Evolutionary conservation across 2,797 vertebrate genomes (phyloP).

Genomic region (Brachyalestes nurse): DNA sequence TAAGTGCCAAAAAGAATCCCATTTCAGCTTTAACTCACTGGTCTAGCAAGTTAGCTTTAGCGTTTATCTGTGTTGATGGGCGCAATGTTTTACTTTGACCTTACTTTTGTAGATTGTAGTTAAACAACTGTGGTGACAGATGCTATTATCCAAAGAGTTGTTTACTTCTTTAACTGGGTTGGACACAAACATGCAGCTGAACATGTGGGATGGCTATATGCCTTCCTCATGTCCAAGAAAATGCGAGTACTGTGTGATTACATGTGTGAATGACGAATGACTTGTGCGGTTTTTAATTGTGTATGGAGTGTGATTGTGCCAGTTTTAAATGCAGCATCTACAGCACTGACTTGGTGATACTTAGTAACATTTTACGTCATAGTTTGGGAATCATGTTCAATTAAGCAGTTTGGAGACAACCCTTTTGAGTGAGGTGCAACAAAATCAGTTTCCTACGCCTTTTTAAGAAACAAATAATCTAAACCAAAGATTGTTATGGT

Average conservation of each 20-base stretch:
- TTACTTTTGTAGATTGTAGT: slow-evolving; percentile 72
- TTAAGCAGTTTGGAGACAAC: slow-evolving; percentile 57
- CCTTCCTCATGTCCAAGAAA: slow-evolving; percentile 60
- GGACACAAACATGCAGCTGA: slow-evolving; percentile 64
- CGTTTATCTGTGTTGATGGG: slow-evolving; percentile 68
- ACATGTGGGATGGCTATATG: slow-evolving; percentile 58
- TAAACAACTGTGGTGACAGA: slow-evolving; percentile 77
- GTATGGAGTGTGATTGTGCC: slow-evolving; percentile 2
- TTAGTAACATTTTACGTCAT: not conserved
- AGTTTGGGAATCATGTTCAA: not conserved
- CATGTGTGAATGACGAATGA: slow-evolving; percentile 9
- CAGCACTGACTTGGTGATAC: not conserved
- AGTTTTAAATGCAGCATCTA: not conserved
- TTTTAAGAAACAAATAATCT: slow-evolving; percentile 85
- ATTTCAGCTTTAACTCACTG: slow-evolving; percentile 71
- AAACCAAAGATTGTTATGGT: slow-evolving; percentile 95
- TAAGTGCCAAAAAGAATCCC: slow-evolving; percentile 69
- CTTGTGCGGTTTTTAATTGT: slow-evolving; percentile 13
- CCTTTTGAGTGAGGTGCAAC: slow-evolving; percentile 77
- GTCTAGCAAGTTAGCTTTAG: slow-evolving; percentile 77
- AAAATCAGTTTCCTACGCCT: slow-evolving; percentile 80
- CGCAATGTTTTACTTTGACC: slow-evolving; percentile 51
- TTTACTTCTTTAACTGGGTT: slow-evolving; percentile 80
- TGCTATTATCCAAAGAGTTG: slow-evolving; percentile 90
- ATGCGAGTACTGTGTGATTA: not conserved